Evolutionary conservation across 2,797 vertebrate genomes (phyloP).

Genomic region (Pitangus sulphuratus): DNA sequence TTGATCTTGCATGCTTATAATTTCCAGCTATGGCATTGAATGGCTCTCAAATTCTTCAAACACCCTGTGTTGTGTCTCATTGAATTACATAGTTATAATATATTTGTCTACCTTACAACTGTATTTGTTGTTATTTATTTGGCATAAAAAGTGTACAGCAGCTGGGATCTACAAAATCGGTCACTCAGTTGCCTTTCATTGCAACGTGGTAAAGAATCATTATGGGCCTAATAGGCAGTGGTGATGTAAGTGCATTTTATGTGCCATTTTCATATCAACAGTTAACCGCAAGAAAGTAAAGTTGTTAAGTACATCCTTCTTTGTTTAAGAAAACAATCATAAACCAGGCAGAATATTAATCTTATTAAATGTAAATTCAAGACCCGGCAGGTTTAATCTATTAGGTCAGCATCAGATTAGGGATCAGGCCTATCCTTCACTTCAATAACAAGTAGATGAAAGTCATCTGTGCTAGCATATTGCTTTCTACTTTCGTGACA

Average conservation of each 20-base stretch:
- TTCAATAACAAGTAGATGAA: slow-evolving; percentile 10
- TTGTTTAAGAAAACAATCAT: slow-evolving; percentile 60
- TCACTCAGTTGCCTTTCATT: slow-evolving; percentile 67
- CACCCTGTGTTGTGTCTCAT: slow-evolving; percentile 6
- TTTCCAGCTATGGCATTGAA: neutral
- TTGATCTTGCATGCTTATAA: neutral
- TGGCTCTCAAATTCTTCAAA: neutral
- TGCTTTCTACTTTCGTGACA: slow-evolving; percentile 6
- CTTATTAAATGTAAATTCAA: slow-evolving; percentile 60
- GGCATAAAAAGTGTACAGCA: slow-evolving; percentile 30
- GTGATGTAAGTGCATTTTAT: slow-evolving; percentile 68
- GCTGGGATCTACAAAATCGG: slow-evolving; percentile 64
- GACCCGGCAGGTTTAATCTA: slow-evolving; percentile 33
- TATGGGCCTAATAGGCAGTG: slow-evolving; percentile 66
- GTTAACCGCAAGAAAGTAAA: slow-evolving; percentile 70
- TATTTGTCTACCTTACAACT: slow-evolving; percentile 58
- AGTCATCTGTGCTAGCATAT: neutral
- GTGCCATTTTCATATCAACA: slow-evolving; percentile 67
- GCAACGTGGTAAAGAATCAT: slow-evolving; percentile 70
- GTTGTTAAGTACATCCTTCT: slow-evolving; percentile 58
- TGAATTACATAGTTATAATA: slow-evolving; percentile 49
- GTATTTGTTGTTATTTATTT: slow-evolving; percentile 40
- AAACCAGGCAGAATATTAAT: slow-evolving; percentile 54
- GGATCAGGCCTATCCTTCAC: neutral
- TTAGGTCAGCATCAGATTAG: slow-evolving; percentile 20